Evolutionary conservation across 2,888 invertebrate genomes (phyloP).

Genomic region (Andrena dorsata): DNA sequence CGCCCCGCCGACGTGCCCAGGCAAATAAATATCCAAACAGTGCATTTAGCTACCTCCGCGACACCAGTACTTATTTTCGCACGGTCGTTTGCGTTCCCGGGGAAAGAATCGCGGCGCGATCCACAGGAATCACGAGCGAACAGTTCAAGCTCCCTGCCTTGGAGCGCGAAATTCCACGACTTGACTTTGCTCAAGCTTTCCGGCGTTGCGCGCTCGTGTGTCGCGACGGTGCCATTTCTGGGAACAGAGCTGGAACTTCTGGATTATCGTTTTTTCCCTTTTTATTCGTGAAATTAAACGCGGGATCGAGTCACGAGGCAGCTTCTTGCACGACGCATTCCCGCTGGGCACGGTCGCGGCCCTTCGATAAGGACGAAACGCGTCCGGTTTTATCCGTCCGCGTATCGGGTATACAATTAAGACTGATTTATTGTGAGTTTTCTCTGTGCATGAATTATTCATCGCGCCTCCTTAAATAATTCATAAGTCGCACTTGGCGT

Average conservation of each 20-base stretch:
- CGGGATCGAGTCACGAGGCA: constrained; percentile 4
- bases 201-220: not conserved
- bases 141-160: not conserved
- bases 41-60: not conserved
- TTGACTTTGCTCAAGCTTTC: not conserved
- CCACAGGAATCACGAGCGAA: not conserved
- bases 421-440: constrained; percentile 61
- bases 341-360: not conserved
- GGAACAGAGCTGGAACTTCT: not conserved
- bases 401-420: constrained; percentile 63
- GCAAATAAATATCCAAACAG: constrained; percentile 18
- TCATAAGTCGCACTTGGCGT: constrained; percentile 70
- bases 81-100: too few species aligned
- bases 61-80: too few species aligned
- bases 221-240: not conserved
- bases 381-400: constrained; percentile 47
- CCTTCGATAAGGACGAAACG: constrained; percentile 42
- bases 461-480: constrained; percentile 61
- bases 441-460: constrained; percentile 63
- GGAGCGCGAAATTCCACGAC: not conserved
- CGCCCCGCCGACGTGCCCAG: not conserved
- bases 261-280: not conserved
- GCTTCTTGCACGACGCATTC: constrained; percentile 20
- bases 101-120: not conserved
- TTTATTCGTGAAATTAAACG: not conserved